Evolutionary conservation across 2,888 invertebrate genomes (phyloP).

Genomic region (Leucania comma): DNA sequence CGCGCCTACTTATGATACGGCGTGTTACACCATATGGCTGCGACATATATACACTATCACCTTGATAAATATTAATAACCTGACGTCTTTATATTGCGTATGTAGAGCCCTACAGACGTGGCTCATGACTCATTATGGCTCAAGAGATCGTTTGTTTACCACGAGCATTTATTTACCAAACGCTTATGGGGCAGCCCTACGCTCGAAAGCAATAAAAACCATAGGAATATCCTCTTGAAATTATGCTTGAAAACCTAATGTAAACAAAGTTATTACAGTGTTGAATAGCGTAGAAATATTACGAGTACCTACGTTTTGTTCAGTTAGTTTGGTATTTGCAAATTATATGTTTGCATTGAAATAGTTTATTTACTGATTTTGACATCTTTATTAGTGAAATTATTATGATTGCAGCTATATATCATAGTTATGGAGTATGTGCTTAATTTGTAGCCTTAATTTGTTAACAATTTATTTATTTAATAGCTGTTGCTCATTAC

Average conservation of each 20-base stretch:
- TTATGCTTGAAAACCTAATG: slow-evolving; percentile 15
- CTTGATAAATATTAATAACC: slow-evolving; percentile 50
- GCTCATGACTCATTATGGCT: slow-evolving; percentile 57
- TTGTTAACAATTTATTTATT: neutral
- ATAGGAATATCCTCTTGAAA: slow-evolving; percentile 26
- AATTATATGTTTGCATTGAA: neutral
- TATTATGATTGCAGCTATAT: neutral
- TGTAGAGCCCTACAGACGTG: slow-evolving; percentile 40
- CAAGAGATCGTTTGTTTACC: slow-evolving; percentile 55
- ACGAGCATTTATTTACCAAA: slow-evolving; percentile 50
- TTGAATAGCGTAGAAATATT: neutral
- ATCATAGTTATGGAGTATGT: too few species aligned
- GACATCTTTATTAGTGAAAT: neutral
- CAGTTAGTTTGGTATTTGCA: neutral
- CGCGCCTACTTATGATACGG: too few species aligned
- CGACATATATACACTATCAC: slow-evolving; percentile 10
- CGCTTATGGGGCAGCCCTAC: slow-evolving; percentile 30
- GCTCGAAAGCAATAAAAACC: slow-evolving; percentile 49
- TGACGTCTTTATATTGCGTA: slow-evolving; percentile 40
- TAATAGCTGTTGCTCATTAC: too few species aligned
- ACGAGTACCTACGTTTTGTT: neutral
- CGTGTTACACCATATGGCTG: too few species aligned
- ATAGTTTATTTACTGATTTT: neutral
- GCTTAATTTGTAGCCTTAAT: neutral
- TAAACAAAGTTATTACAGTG: neutral